Conservation (phyloP, 2,888 invertebrate species). For the Acrobasis suavella region DNA sequence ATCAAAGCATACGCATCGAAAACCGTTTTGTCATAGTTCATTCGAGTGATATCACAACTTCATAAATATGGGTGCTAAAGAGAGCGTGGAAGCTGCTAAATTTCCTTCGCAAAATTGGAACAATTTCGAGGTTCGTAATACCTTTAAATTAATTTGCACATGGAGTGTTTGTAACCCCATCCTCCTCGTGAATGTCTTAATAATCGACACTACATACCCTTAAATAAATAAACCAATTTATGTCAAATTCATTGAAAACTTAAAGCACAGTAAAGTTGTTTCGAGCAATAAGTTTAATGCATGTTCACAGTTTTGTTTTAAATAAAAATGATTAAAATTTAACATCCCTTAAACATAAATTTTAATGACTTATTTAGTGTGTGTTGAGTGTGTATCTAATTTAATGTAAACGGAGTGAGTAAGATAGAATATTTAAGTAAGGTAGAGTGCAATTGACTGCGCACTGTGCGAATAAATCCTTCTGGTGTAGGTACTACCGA, state of each 20-base stretch:
- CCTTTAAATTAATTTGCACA: constrained; percentile 78
- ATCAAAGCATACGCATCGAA: constrained; percentile 75
- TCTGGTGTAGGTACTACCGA: background rate
- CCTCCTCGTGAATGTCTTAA: constrained; percentile 73
- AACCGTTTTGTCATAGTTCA: constrained; percentile 72
- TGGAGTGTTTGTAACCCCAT: constrained; percentile 78
- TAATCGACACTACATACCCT: constrained; percentile 52
- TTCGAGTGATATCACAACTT: constrained; percentile 76
- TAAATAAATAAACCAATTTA: constrained; percentile 45
- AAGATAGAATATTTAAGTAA: background rate
- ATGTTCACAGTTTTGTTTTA: constrained; percentile 62
- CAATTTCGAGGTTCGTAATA: constrained; percentile 88
- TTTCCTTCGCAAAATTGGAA: constrained; percentile 91
- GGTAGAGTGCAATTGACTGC: constrained; percentile 11
- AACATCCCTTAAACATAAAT: constrained; percentile 22
- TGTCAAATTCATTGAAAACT: constrained; percentile 53
- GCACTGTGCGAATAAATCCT: constrained; percentile 11
- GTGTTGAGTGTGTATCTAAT: constrained; percentile 27
- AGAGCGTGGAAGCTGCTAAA: constrained; percentile 91
- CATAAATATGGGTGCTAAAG: constrained; percentile 89
- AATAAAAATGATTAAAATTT: constrained; percentile 34
- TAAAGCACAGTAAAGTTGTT: constrained; percentile 65
- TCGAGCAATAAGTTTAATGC: constrained; percentile 57
- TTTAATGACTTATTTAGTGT: constrained; percentile 26
- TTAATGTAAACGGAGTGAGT: background rate